Evolutionary conservation across 2,888 invertebrate species (phyloP).

Genomic region (Parapristionchus giblindavisi): DNA sequence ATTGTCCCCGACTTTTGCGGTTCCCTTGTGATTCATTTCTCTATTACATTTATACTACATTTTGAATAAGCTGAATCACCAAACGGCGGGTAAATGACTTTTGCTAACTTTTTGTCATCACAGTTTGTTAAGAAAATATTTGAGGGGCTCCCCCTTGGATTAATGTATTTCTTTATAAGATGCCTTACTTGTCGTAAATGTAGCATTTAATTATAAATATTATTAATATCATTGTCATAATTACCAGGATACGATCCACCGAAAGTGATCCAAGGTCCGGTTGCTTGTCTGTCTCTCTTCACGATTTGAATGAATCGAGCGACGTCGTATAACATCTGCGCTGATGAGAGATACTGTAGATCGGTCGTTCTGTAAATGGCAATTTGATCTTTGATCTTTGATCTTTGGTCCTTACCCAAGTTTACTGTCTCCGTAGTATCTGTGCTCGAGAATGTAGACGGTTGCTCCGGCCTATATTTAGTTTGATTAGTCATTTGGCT

Average conservation of each 20-base stretch:
- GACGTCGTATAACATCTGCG: conserved; percentile 80
- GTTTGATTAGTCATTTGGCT: too few species aligned
- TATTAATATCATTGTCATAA: neutral
- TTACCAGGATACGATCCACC: conserved; percentile 80
- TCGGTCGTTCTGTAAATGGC: conserved; percentile 11
- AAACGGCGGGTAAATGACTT: neutral
- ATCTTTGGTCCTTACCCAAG: conserved; percentile 40
- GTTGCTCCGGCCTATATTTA: conserved; percentile 78
- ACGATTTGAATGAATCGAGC: conserved; percentile 79
- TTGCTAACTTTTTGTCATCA: neutral
- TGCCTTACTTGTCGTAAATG: too few species aligned
- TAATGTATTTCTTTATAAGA: too few species aligned
- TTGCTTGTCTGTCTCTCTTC: conserved; percentile 32
- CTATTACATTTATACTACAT: neutral
- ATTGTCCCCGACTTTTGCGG: neutral
- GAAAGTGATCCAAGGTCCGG: conserved; percentile 85
- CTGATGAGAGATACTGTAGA: conserved; percentile 74
- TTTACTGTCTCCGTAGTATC: conserved; percentile 90
- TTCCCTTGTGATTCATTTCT: neutral
- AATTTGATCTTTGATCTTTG: neutral
- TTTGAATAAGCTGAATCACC: neutral
- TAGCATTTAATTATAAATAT: neutral
- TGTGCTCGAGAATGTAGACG: conserved; percentile 87
- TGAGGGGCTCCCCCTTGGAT: too few species aligned
- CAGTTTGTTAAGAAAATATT: neutral